Evolutionary conservation across 2,113 vertebrate genomes (phyloP).

Genomic region (Ovis canadensis): DNA sequence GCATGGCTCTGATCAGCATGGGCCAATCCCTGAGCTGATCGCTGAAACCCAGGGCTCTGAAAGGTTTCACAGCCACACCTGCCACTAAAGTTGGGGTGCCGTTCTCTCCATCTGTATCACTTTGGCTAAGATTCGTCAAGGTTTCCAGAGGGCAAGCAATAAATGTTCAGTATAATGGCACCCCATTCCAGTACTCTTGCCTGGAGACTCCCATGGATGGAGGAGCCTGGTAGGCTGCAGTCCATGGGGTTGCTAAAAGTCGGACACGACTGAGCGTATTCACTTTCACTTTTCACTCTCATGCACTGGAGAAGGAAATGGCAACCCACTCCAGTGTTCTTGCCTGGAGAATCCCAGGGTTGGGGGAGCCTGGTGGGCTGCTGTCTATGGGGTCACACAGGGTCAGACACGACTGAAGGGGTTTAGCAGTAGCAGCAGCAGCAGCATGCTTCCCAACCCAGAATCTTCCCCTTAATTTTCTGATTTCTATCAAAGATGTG

Average conservation of each 20-base stretch:
- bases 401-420: too few relatives aligned
- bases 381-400: too few relatives aligned
- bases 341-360: too few relatives aligned
- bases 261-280: fast-evolving
- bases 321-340: too few relatives aligned
- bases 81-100: neutral
- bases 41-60: neutral
- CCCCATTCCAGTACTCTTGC: too few relatives aligned
- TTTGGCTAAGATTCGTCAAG: neutral
- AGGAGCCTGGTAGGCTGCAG: too few relatives aligned
- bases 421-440: too few relatives aligned
- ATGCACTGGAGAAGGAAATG: too few relatives aligned
- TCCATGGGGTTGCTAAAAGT: too few relatives aligned
- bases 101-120: neutral
- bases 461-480: neutral
- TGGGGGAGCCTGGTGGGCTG: too few relatives aligned
- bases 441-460: neutral
- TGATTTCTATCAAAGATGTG: neutral
- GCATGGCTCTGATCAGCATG: neutral
- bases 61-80: neutral
- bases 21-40: neutral
- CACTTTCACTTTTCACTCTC: too few relatives aligned
- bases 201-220: too few relatives aligned
- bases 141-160: neutral
- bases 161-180: neutral